Evolutionary conservation across 2,113 vertebrate genomes (phyloP).

Genomic region (Falco punctatus): DNA sequence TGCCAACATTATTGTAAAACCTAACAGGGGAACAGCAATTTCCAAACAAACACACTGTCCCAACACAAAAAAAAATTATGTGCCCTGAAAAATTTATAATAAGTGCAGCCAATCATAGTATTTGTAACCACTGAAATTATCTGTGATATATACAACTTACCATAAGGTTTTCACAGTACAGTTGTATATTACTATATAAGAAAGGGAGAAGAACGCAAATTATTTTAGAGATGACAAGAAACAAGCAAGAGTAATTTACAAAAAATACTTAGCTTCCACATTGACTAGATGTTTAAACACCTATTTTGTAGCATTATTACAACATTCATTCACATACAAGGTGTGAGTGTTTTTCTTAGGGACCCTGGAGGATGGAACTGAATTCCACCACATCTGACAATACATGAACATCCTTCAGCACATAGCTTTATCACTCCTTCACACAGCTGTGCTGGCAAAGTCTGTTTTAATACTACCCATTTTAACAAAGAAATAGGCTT

Average conservation of each 20-base stretch:
- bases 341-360: neutral
- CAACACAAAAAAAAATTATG: neutral
- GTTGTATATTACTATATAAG: neutral
- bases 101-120: neutral
- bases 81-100: neutral
- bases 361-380: neutral
- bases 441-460: neutral
- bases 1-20: neutral
- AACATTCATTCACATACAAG: rapidly evolving
- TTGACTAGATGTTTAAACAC: neutral
- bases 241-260: neutral
- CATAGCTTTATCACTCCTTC: neutral
- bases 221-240: neutral
- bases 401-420: neutral
- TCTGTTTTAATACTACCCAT: neutral
- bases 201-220: neutral
- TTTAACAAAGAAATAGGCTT: neutral
- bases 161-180: neutral
- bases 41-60: neutral
- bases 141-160: neutral
- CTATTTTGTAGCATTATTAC: neutral
- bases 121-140: neutral
- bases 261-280: neutral
- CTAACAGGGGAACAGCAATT: neutral
- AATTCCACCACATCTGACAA: neutral